These are phyloP conservation scores for Orchesellides sinensis DNA, from an alignment of 2,888 invertebrate genomes.

Conservation along the genomic window DNA sequence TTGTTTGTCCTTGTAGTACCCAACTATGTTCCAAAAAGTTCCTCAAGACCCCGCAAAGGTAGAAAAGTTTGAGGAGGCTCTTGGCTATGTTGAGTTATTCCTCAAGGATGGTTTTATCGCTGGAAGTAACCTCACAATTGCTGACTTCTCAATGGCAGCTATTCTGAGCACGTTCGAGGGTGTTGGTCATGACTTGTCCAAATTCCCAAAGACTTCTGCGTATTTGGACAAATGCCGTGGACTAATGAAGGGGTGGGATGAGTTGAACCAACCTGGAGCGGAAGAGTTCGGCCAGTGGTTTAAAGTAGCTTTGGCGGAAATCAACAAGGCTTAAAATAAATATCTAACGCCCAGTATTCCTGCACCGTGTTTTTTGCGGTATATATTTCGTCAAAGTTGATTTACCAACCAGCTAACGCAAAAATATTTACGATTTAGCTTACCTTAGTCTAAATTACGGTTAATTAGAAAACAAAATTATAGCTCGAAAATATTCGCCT, in stretches of 20 bases:
- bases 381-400: too few species aligned
- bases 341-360: too few species aligned
- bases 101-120: conserved; percentile 77
- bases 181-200: conserved; percentile 82
- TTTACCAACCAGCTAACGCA: too few species aligned
- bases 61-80: conserved; percentile 76
- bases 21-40: conserved; percentile 75
- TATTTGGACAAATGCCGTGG: conserved; percentile 82
- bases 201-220: conserved; percentile 83
- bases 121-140: conserved; percentile 76
- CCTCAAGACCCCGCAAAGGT: conserved; percentile 75
- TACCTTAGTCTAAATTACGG: too few species aligned
- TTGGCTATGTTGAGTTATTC: conserved; percentile 77
- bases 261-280: conserved; percentile 76
- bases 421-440: too few species aligned
- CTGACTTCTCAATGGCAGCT: conserved; percentile 78
- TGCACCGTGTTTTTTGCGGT: too few species aligned
- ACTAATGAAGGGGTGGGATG: conserved; percentile 81
- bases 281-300: conserved; percentile 72
- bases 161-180: conserved; percentile 76
- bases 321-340: conserved; percentile 21
- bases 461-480: too few species aligned
- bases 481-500: too few species aligned
- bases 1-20: conserved; percentile 57
- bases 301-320: conserved; percentile 51